Conservation (phyloP, 2,888 invertebrate genomes). For the Acanthosepion esculentum region DNA sequence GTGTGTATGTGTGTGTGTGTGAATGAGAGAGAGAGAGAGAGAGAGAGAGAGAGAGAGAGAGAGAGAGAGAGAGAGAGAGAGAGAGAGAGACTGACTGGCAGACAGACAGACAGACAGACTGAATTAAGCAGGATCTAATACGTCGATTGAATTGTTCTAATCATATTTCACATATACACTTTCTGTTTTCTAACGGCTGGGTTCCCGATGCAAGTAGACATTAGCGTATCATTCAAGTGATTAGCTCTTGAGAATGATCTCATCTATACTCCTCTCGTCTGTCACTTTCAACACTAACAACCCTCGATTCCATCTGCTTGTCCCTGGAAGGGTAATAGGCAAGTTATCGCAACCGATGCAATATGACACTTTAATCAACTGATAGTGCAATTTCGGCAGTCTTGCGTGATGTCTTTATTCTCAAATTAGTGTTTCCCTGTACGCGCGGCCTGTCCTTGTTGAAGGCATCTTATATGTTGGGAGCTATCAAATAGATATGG, state of each 20-base stretch:
- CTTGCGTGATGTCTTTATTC: background rate
- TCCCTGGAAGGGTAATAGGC: background rate
- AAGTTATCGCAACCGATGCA: background rate
- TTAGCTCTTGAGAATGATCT: background rate
- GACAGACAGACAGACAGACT: too few species aligned
- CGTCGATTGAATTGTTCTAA: too few species aligned
- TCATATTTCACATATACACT: background rate
- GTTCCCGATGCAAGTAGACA: background rate
- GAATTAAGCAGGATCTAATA: too few species aligned
- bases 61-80: too few species aligned
- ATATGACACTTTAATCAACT: background rate
- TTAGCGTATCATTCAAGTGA: background rate
- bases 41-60: too few species aligned
- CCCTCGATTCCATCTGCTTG: background rate
- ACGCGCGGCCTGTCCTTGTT: background rate
- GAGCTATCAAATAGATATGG: too few species aligned
- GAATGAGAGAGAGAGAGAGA: too few species aligned
- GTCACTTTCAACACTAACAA: background rate
- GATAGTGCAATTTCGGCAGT: background rate
- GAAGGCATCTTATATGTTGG: background rate
- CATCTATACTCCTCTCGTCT: background rate
- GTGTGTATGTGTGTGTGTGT: too few species aligned
- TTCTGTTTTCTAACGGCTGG: background rate
- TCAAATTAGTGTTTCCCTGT: background rate
- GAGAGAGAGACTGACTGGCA: too few species aligned